Conservation (phyloP, 2,797 vertebrate species). For the Takifugu ocellatus region DNA sequence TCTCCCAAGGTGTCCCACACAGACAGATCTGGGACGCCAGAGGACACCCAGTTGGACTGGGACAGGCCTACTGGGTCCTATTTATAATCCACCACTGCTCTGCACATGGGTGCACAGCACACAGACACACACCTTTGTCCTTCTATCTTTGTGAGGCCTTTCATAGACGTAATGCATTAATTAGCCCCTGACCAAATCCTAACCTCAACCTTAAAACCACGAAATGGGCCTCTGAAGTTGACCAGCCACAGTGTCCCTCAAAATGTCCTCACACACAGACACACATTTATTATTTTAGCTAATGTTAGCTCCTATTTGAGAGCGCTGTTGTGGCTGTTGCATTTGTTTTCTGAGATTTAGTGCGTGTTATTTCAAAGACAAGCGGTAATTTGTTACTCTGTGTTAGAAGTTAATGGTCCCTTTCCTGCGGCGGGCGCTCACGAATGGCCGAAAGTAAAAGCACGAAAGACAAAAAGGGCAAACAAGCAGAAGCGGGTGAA, state of each 20-base stretch:
- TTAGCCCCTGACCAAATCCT: no score
- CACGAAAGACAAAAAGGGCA: conserved; percentile 3
- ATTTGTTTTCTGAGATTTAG: conserved; percentile 14
- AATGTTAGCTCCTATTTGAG: no score
- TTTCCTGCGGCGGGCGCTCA: conserved; percentile 11
- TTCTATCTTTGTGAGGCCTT: no score
- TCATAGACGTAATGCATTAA: no score
- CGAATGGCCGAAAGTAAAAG: conserved; percentile 16
- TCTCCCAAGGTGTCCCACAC: conserved; percentile 52
- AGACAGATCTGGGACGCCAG: conserved; percentile 66
- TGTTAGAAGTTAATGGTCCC: conserved; percentile 12
- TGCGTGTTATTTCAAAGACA: not conserved
- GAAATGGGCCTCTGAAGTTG: no score
- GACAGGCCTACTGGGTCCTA: conserved; percentile 40
- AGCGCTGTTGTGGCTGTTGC: conserved; percentile 1
- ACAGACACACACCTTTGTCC: not conserved
- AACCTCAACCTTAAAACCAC: no score
- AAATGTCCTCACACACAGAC: no score
- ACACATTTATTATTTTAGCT: no score
- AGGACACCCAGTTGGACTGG: conserved; percentile 54
- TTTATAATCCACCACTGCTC: conserved; percentile 51
- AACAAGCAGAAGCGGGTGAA: conserved; percentile 26
- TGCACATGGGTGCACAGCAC: conserved; percentile 37
- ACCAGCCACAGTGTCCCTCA: no score
- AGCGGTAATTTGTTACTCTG: not conserved